Evolutionary conservation across 2,113 vertebrate species (phyloP).

Genomic region (Bubo bubo): DNA sequence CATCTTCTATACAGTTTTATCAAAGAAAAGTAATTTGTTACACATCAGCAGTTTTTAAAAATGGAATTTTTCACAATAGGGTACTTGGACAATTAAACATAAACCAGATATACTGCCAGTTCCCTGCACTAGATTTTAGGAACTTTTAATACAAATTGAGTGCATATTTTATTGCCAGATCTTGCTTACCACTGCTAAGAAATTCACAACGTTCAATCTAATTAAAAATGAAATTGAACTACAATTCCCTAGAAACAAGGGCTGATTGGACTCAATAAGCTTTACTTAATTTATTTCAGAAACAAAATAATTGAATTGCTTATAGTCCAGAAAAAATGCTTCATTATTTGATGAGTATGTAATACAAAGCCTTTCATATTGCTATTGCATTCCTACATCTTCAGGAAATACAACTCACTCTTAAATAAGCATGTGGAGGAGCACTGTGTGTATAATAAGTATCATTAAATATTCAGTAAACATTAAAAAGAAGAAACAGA

Average conservation of each 20-base stretch:
- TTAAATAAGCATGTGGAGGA: not conserved
- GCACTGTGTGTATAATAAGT: not conserved
- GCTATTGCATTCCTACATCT: conserved; percentile 8
- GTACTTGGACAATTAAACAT: conserved; percentile 71
- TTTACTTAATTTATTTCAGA: conserved; percentile 80
- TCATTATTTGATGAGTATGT: conserved; percentile 55
- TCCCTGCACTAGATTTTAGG: conserved; percentile 65
- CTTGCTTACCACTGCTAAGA: conserved; percentile 74
- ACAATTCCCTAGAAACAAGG: conserved; percentile 76
- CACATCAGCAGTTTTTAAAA: conserved; percentile 56
- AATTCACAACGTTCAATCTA: conserved; percentile 75
- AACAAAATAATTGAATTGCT: conserved; percentile 79
- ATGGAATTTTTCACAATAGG: conserved; percentile 55
- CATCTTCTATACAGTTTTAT: conserved; percentile 37
- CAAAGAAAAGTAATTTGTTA: conserved; percentile 66
- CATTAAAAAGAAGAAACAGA: not conserved
- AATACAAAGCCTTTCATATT: conserved; percentile 10
- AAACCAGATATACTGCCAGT: conserved; percentile 58
- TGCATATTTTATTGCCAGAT: conserved; percentile 71
- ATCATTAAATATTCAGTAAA: conserved; percentile 32
- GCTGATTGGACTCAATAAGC: conserved; percentile 72
- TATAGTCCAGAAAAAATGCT: conserved; percentile 52
- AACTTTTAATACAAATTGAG: conserved; percentile 75
- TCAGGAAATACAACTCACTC: not conserved
- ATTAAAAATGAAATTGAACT: conserved; percentile 84